A percentile compares a stretch with the other conserved stretches of the same genome.
These are phyloP conservation scores for Enteromius viviparus DNA, from an alignment of 2,797 vertebrate species.

Conservation along the genomic window DNA sequence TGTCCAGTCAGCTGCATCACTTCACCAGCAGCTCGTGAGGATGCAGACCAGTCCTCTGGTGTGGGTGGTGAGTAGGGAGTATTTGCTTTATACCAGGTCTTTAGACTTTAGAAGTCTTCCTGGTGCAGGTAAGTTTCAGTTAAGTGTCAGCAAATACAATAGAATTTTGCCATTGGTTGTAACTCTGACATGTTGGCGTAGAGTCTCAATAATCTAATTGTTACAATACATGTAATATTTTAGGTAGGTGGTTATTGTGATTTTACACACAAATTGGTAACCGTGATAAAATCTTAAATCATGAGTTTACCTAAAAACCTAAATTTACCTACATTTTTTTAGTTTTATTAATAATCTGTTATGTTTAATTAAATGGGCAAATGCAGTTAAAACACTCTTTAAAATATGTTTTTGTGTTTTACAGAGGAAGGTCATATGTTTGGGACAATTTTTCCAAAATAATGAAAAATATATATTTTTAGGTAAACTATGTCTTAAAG, in stretches of 20 bases:
- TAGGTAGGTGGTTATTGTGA: neutral
- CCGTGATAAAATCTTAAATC: neutral
- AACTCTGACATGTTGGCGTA: neutral
- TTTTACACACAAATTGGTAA: neutral
- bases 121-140: slow-evolving; percentile 56
- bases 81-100: slow-evolving; percentile 39
- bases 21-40: slow-evolving; percentile 28
- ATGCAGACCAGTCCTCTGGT: slow-evolving; percentile 20
- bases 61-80: slow-evolving; percentile 56
- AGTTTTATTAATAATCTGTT: neutral
- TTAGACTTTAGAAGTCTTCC: slow-evolving; percentile 28
- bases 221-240: neutral
- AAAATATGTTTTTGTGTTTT: neutral
- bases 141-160: slow-evolving; percentile 9
- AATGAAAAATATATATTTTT: neutral
- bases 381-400: neutral
- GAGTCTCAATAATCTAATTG: neutral
- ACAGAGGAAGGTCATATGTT: neutral
- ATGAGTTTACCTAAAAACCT: neutral
- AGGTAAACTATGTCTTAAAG: neutral
- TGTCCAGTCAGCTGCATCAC: slow-evolving; percentile 38
- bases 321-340: neutral
- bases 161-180: slow-evolving; percentile 5
- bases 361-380: neutral
- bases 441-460: neutral